Percentiles rank a stretch among this genome's conserved stretches.
Conservation (phyloP, 2,888 invertebrate species). For the Calameuta idolon region DNA sequence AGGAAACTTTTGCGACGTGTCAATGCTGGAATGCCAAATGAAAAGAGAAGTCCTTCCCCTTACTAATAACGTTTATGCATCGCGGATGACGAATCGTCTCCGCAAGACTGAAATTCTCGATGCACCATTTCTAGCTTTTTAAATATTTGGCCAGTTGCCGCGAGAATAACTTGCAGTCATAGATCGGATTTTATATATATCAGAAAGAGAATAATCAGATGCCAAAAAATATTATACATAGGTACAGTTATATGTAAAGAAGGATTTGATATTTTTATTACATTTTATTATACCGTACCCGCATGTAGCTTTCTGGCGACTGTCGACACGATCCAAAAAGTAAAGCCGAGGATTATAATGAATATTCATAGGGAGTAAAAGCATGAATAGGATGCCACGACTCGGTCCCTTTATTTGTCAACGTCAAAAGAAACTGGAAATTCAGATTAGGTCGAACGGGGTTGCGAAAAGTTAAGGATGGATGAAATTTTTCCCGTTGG, state of each 20-base stretch:
- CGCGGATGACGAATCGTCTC: slow-evolving; percentile 34
- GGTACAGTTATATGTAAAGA: neutral
- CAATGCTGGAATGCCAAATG: neutral
- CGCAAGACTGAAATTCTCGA: slow-evolving; percentile 26
- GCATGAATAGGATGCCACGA: neutral
- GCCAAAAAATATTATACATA: neutral
- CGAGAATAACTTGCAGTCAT: neutral
- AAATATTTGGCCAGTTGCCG: slow-evolving; percentile 58
- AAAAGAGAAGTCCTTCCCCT: neutral
- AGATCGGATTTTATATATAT: neutral
- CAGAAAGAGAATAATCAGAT: neutral
- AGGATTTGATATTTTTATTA: neutral
- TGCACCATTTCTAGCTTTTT: slow-evolving; percentile 15
- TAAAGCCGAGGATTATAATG: neutral
- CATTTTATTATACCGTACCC: neutral
- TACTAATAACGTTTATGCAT: slow-evolving; percentile 38
- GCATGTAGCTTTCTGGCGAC: neutral
- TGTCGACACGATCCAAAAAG: neutral
- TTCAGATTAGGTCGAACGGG: neutral
- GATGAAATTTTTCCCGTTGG: slow-evolving; percentile 16
- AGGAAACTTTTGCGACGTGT: neutral
- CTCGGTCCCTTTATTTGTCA: neutral
- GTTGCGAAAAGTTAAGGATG: neutral
- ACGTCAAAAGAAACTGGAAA: neutral
- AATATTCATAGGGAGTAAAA: neutral